These are phyloP conservation scores for Nasonia longicornis DNA, from an alignment of 1,140 invertebrate genomes.

Conservation along the genomic window DNA sequence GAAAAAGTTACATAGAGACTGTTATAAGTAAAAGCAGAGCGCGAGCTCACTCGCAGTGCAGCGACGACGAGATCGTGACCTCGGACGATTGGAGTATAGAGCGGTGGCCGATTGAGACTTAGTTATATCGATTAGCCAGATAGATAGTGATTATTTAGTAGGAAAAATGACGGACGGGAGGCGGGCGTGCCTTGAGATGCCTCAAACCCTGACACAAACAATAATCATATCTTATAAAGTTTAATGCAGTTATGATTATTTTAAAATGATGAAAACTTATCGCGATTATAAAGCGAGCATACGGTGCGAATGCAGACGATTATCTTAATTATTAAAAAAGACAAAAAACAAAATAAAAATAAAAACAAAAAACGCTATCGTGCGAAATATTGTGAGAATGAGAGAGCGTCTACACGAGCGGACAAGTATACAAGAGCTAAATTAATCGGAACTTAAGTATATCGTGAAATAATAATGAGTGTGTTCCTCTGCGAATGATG, in stretches of 20 bases:
- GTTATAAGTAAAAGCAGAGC: too few species aligned
- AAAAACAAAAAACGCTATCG: not conserved
- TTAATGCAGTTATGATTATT: conserved; percentile 43
- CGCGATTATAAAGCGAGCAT: not conserved
- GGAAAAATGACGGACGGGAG: conserved; percentile 43
- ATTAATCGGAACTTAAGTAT: conserved; percentile 17
- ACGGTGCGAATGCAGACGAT: not conserved
- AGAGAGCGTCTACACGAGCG: not conserved
- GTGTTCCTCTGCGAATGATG: not conserved
- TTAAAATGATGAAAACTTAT: conserved; percentile 21
- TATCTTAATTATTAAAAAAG: not conserved
- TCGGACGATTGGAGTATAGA: not conserved
- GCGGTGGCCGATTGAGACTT: conserved; percentile 13
- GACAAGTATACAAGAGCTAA: conserved; percentile 15
- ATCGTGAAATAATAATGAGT: conserved; percentile 24
- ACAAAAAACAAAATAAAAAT: conserved; percentile 6
- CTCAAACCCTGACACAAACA: conserved; percentile 62
- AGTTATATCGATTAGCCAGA: conserved; percentile 45
- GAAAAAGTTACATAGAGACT: too few species aligned
- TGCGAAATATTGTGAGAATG: not conserved
- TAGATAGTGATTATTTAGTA: conserved; percentile 32
- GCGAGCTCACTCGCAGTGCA: not conserved
- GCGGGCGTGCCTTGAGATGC: conserved; percentile 63
- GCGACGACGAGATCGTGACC: conserved; percentile 9
- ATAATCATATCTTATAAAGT: conserved; percentile 61